A percentile compares a stretch with the other conserved stretches of the same genome.
Evolutionary conservation across 2,888 invertebrate genomes (phyloP).

Genomic region (Tenthredo scrophulariae): DNA sequence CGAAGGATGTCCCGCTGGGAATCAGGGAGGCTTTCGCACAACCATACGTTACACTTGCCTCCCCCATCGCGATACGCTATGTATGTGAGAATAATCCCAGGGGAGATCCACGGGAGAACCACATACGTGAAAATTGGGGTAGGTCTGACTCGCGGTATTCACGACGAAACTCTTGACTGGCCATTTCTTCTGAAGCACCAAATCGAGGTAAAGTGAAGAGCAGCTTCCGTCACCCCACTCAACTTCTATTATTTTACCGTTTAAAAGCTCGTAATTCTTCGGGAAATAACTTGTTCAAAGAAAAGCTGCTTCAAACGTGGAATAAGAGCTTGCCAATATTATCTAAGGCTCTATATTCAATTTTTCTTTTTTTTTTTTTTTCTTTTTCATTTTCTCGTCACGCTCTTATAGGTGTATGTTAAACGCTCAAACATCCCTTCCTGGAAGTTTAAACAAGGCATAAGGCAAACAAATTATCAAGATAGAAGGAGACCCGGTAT

Average conservation of each 20-base stretch:
- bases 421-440: not conserved
- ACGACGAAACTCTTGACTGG: conserved; percentile 75
- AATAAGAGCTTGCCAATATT: conserved; percentile 6
- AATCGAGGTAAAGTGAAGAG: conserved; percentile 67
- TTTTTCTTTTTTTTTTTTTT: not conserved
- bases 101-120: conserved; percentile 72
- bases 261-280: conserved; percentile 6
- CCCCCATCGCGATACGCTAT: conserved; percentile 73
- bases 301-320: not conserved
- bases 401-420: not conserved
- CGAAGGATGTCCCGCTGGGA: conserved; percentile 75
- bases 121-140: conserved; percentile 72
- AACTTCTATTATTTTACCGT: conserved; percentile 15
- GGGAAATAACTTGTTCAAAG: conserved; percentile 14
- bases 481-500: not conserved
- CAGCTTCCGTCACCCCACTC: not conserved
- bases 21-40: conserved; percentile 72
- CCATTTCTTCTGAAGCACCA: conserved; percentile 75
- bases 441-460: not conserved
- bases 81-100: conserved; percentile 76
- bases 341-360: not conserved
- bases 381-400: not conserved
- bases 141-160: conserved; percentile 74
- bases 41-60: conserved; percentile 75
- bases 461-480: not conserved